These are phyloP conservation scores for Babylonia areolata DNA, from an alignment of 1,140 invertebrate genomes.

Conservation along the genomic window DNA sequence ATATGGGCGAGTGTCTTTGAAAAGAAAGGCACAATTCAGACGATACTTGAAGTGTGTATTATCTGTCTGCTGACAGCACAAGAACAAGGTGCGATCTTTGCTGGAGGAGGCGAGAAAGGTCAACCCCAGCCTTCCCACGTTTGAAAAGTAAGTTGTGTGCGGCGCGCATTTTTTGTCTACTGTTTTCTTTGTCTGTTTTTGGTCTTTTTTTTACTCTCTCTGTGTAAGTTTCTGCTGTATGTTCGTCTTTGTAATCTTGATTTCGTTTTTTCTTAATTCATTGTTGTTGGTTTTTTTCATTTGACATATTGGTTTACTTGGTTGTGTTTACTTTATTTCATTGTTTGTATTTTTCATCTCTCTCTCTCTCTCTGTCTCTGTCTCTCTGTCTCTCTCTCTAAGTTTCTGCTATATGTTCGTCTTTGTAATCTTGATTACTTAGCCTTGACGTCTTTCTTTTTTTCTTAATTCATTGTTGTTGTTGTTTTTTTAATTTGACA, in stretches of 20 bases:
- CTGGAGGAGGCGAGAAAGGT: conserved; percentile 76
- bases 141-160: conserved; percentile 75
- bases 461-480: too few species aligned
- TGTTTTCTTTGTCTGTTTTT: not conserved
- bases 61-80: conserved; percentile 74
- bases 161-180: too few species aligned
- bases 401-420: not conserved
- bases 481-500: too few species aligned
- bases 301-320: too few species aligned
- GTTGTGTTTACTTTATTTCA: not conserved
- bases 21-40: too few species aligned
- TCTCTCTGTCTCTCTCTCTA: not conserved
- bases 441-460: too few species aligned
- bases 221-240: not conserved
- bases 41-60: not conserved
- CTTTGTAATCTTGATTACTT: not conserved
- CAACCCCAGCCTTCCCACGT: conserved; percentile 78
- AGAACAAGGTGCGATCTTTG: conserved; percentile 75
- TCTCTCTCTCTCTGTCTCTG: not conserved
- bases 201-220: not conserved
- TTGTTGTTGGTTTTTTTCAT: too few species aligned
- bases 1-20: not conserved
- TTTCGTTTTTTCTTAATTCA: too few species aligned
- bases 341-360: not conserved
- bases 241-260: not conserved